phyloP scores from a whole-genome alignment of 1,140 invertebrate genomes.

The Eufriesea mexicana region DNA sequence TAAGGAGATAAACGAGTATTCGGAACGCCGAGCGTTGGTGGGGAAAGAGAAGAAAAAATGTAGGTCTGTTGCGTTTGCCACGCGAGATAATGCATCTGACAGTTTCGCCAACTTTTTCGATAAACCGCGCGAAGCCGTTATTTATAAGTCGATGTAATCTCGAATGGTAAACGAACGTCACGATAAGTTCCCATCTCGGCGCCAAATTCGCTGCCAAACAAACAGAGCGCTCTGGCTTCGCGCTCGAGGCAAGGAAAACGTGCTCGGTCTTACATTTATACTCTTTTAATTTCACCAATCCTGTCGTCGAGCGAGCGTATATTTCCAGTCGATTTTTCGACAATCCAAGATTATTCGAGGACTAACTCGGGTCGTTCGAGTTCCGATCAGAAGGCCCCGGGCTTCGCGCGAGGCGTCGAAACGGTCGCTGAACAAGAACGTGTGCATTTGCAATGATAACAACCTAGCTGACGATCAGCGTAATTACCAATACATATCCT shows the following conservation, averaged over 20 bases:
- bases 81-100: neutral
- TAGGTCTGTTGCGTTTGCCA: neutral
- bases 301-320: neutral
- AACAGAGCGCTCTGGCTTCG: neutral
- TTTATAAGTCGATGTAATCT: neutral
- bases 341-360: neutral
- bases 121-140: neutral
- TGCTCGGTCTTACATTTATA: neutral
- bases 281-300: neutral
- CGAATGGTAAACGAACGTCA: neutral
- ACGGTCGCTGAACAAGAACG: neutral
- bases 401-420: too few species aligned
- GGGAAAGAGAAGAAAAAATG: neutral
- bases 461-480: too few species aligned
- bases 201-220: neutral
- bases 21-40: neutral
- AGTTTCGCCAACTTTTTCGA: neutral
- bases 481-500: neutral
- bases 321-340: neutral
- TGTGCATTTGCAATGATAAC: neutral
- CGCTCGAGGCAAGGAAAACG: neutral
- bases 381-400: too few species aligned
- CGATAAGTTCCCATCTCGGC: conserved; percentile 1
- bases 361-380: too few species aligned
- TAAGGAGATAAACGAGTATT: neutral